phyloP scores from a whole-genome alignment of 2,113 vertebrate genomes.

The Hydrolagus affinis region DNA sequence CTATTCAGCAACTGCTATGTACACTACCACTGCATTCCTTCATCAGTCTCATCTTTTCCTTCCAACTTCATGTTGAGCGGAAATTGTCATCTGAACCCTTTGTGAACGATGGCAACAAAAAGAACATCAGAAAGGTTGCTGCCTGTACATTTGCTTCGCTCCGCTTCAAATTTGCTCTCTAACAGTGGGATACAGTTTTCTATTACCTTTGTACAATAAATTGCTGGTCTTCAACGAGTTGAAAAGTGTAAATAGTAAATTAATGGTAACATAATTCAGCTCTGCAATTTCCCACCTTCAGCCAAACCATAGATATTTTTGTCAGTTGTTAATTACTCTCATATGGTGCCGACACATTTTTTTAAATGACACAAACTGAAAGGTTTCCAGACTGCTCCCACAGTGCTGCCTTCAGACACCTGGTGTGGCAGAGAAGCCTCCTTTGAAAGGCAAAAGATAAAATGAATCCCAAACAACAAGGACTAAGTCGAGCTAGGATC shows the following conservation, averaged over 20 bases:
- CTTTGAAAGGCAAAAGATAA: conserved; percentile 30
- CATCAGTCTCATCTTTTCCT: not conserved
- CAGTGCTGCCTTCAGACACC: conserved; percentile 59
- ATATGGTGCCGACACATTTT: conserved; percentile 78
- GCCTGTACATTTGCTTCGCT: not conserved
- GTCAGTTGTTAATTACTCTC: conserved; percentile 96
- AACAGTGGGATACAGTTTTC: conserved; percentile 22
- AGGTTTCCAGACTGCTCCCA: conserved; percentile 57
- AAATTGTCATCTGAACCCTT: not conserved
- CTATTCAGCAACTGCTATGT: not conserved
- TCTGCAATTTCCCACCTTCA: conserved; percentile 88
- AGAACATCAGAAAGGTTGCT: conserved; percentile 26
- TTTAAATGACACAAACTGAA: conserved; percentile 65
- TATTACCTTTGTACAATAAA: conserved; percentile 67
- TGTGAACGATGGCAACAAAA: conserved; percentile 18
- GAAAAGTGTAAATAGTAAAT: conserved; percentile 78
- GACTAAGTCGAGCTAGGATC: conserved; percentile 19
- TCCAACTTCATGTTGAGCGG: not conserved
- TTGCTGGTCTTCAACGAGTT: conserved; percentile 59
- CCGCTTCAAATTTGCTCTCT: not conserved
- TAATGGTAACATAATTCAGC: conserved; percentile 77
- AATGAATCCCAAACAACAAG: conserved; percentile 31
- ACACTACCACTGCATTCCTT: not conserved
- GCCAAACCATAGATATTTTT: conserved; percentile 85
- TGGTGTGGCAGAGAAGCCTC: conserved; percentile 44